Evolutionary conservation across 2,113 vertebrate genomes (phyloP).

Genomic region (Cepphus grylle): DNA sequence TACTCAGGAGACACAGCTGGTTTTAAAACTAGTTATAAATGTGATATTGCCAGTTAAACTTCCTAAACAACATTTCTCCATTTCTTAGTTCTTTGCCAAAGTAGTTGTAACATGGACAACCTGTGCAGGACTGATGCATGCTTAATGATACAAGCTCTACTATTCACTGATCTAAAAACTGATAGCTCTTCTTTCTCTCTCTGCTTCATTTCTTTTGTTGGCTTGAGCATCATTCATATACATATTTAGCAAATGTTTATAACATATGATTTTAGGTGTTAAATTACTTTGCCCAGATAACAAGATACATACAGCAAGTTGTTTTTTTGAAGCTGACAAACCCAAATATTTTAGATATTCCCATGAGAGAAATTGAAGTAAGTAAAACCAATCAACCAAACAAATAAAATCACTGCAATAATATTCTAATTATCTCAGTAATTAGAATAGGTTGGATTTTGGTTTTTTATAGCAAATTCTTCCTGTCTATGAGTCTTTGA

Average conservation of each 20-base stretch:
- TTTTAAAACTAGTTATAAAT: not conserved
- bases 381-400: not conserved
- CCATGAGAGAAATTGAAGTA: not conserved
- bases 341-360: not conserved
- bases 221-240: not conserved
- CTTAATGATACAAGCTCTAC: not conserved
- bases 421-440: not conserved
- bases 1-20: not conserved
- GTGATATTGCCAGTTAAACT: not conserved
- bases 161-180: not conserved
- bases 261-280: not conserved
- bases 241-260: not conserved
- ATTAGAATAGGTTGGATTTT: not conserved
- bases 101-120: not conserved
- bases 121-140: not conserved
- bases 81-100: conserved; percentile 3
- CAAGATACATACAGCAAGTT: not conserved
- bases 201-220: conserved; percentile 3
- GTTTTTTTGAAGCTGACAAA: not conserved
- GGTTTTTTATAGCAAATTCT: not conserved
- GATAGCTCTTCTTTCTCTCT: not conserved
- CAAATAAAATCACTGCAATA: not conserved
- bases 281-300: not conserved
- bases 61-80: not conserved
- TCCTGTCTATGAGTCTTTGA: not conserved